Conservation (phyloP, 2,888 invertebrate species). For the Cyaniris semiargus region DNA sequence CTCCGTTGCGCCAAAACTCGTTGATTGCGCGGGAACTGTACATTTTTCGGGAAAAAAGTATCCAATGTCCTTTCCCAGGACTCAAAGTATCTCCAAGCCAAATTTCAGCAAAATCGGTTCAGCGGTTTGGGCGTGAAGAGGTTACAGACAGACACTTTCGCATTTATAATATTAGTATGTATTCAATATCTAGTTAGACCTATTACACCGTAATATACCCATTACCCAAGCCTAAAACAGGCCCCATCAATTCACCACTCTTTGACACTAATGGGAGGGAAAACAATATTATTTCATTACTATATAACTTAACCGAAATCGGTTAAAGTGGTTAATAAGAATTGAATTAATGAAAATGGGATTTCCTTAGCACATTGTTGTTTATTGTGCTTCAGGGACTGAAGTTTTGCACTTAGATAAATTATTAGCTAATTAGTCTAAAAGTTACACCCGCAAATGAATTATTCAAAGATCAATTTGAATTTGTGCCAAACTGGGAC, state of each 20-base stretch:
- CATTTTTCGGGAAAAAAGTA: too few species aligned
- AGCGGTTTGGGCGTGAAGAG: too few species aligned
- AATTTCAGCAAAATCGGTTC: too few species aligned
- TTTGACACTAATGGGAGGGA: too few species aligned
- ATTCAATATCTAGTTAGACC: too few species aligned
- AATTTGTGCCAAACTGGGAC: background rate
- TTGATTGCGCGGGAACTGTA: too few species aligned
- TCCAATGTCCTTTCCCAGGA: too few species aligned
- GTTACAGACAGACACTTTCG: too few species aligned
- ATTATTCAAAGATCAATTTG: conserved; percentile 25
- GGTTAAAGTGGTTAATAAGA: background rate
- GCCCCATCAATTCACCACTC: background rate
- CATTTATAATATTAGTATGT: too few species aligned
- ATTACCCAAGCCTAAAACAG: background rate
- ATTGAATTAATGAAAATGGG: background rate
- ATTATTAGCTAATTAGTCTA: conserved; percentile 20
- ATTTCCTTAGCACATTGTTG: background rate
- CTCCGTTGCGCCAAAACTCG: too few species aligned
- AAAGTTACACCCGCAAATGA: conserved; percentile 12
- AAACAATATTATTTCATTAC: background rate
- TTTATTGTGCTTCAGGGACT: background rate
- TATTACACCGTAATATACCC: background rate
- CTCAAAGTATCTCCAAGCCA: too few species aligned
- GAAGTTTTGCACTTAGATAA: conserved; percentile 17
- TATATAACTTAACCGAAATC: background rate